Conservation (phyloP, 2,888 invertebrate species). For the Cyclophora punctaria region DNA sequence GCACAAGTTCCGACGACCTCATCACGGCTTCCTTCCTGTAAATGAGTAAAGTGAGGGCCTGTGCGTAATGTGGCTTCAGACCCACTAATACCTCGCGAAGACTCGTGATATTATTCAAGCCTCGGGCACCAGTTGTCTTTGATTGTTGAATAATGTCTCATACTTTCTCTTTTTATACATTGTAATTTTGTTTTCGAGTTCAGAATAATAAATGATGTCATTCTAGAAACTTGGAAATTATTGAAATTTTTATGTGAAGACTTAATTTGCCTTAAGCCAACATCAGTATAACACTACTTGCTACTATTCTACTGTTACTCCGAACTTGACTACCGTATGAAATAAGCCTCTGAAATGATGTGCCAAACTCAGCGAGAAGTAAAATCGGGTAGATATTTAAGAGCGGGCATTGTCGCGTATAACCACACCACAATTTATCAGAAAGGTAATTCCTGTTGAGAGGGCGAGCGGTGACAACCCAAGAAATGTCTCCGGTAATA, state of each 20-base stretch:
- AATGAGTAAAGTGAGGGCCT: slow-evolving; percentile 36
- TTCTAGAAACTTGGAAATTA: slow-evolving; percentile 1
- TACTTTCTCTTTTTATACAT: background rate
- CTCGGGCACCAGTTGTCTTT: slow-evolving; percentile 16
- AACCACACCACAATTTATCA: slow-evolving; percentile 46
- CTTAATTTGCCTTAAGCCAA: background rate
- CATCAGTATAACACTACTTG: no score
- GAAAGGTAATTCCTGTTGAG: slow-evolving; percentile 38
- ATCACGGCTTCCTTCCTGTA: slow-evolving; percentile 35
- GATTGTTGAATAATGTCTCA: slow-evolving; percentile 21
- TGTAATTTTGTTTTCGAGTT: background rate
- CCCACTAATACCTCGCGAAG: slow-evolving; percentile 10
- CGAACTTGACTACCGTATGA: background rate
- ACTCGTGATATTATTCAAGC: slow-evolving; percentile 17
- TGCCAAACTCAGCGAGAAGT: background rate
- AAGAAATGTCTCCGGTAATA: slow-evolving; percentile 55
- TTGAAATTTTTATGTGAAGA: background rate
- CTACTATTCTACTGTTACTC: no score
- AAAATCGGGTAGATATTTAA: slow-evolving; percentile 16
- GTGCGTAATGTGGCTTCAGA: slow-evolving; percentile 32
- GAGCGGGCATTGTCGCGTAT: slow-evolving; percentile 26
- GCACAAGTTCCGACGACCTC: slow-evolving; percentile 44
- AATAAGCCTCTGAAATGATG: slow-evolving; percentile 4
- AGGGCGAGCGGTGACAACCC: slow-evolving; percentile 44
- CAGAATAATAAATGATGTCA: slow-evolving; percentile 7